Percentiles rank a stretch among this genome's conserved stretches.
These are phyloP conservation scores for Python bivittatus DNA, from an alignment of 2,113 vertebrate genomes.

Conservation along the genomic window DNA sequence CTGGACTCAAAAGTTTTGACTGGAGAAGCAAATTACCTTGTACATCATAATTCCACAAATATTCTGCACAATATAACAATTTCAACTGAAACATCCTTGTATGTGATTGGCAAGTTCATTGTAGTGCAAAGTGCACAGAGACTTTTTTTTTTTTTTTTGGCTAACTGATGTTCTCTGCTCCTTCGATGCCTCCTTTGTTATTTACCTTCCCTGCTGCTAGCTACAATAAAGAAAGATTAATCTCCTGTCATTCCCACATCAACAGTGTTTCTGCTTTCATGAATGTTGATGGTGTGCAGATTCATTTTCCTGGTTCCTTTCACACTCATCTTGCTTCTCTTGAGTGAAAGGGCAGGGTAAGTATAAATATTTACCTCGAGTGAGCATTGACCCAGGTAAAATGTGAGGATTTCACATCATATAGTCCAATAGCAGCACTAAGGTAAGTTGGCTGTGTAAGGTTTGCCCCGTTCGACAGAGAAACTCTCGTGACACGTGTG, in stretches of 20 bases:
- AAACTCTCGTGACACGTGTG: too few relatives aligned
- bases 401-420: neutral
- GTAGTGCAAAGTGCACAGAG: neutral
- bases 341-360: neutral
- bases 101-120: constrained; percentile 30
- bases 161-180: constrained; percentile 13
- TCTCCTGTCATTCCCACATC: constrained; percentile 18
- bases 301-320: constrained; percentile 20
- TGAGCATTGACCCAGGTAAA: constrained; percentile 21
- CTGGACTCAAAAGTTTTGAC: constrained; percentile 3
- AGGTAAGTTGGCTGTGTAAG: too few relatives aligned
- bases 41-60: constrained; percentile 31
- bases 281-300: constrained; percentile 27
- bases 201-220: constrained; percentile 36
- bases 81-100: constrained; percentile 17
- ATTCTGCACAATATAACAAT: neutral
- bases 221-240: constrained; percentile 51
- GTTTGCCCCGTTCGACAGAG: too few relatives aligned
- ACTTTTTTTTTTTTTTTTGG: constrained; percentile 11
- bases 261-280: constrained; percentile 19
- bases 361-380: neutral
- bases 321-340: constrained; percentile 27
- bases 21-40: constrained; percentile 32
- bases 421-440: neutral
- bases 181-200: constrained; percentile 33